Conservation (phyloP, 2,888 invertebrate genomes). For the Drosophila lacicola region DNA sequence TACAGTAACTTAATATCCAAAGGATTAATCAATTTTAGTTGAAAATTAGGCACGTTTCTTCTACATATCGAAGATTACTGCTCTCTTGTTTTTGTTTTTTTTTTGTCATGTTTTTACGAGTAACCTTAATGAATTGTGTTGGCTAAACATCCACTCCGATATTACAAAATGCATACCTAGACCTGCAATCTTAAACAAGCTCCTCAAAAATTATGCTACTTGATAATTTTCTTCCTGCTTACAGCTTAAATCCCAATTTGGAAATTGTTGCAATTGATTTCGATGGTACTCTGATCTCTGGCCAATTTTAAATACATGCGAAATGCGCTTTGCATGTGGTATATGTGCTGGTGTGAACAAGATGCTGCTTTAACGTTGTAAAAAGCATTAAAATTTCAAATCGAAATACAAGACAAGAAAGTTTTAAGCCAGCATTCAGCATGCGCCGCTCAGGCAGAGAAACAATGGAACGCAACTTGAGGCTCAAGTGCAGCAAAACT, state of each 20-base stretch:
- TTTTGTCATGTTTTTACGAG: too few relatives aligned
- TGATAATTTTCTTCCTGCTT: neutral
- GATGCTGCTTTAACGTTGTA: conserved; percentile 1
- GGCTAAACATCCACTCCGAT: too few relatives aligned
- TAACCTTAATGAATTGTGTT: too few relatives aligned
- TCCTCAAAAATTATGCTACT: too few relatives aligned
- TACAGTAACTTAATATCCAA: too few relatives aligned
- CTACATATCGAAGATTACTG: too few relatives aligned
- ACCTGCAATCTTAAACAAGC: too few relatives aligned
- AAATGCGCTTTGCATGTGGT: neutral
- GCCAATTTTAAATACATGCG: conserved; percentile 14
- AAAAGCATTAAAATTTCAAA: conserved; percentile 57
- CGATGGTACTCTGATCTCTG: conserved; percentile 8
- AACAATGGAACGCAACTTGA: conserved; percentile 58
- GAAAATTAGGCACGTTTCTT: too few relatives aligned
- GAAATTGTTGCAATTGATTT: conserved; percentile 6
- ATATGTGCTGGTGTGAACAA: conserved; percentile 4
- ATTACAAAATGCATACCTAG: too few relatives aligned
- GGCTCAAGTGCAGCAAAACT: conserved; percentile 68
- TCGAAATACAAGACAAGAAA: conserved; percentile 45
- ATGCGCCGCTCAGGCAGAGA: conserved; percentile 39
- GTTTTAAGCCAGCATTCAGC: conserved; percentile 62
- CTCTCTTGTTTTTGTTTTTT: too few relatives aligned
- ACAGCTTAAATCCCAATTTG: neutral
- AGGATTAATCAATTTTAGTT: too few relatives aligned